Base-by-base conservation (phyloP, 1,140 invertebrate genomes). In the Nasonia longicornis region DNA sequence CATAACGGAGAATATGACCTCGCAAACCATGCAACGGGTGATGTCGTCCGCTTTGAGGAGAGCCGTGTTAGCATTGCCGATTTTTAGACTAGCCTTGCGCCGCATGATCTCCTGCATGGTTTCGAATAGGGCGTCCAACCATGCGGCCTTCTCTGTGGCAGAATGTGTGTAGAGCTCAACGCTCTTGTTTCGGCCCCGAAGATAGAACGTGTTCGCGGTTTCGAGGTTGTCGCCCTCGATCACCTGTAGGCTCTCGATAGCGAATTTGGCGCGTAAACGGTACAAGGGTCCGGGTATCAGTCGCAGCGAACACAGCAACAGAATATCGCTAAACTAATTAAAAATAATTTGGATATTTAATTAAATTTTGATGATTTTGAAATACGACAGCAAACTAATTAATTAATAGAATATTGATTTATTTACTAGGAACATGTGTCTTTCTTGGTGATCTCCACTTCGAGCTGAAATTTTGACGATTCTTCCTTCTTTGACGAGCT, bases 11-110 rank as follows among this genome's bases (percentile, higher is more conserved):
- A 96, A 96, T 83, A 93, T 93, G 35, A 91, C 89, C 29, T 93
- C 93, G 88, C 95, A 96, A n/a, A 93, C 85, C 91, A 95, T 95
- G 86, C 95, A 96, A 91, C 93, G 95, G 3, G 93, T 94, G 1
- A 95, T 93, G 42, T 94, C 90, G 64, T 92, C 91, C 86, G 95
- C 93, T 71, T 94, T 94, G 64, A 95, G 92, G 92, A 94, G 93
- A 31, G 95, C 91, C 10, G 94, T 87, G 85, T 92, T 87, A 77
- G 85, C 84, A 82, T 86, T 86, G 82, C 82, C 82, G 14, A 87
- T 89, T 87, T 90, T 92, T 38, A 92, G 83, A 84, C 94, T 94
- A 22, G 93, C 92, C 70, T 91, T 90, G 72, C 92, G 89, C 82
- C 91, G 92, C 84, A 90, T 91, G 84, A 93, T 92, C 81, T 93